These are phyloP conservation scores for Ruditapes philippinarum DNA, from an alignment of 1,140 invertebrate species.

Conservation along the genomic window DNA sequence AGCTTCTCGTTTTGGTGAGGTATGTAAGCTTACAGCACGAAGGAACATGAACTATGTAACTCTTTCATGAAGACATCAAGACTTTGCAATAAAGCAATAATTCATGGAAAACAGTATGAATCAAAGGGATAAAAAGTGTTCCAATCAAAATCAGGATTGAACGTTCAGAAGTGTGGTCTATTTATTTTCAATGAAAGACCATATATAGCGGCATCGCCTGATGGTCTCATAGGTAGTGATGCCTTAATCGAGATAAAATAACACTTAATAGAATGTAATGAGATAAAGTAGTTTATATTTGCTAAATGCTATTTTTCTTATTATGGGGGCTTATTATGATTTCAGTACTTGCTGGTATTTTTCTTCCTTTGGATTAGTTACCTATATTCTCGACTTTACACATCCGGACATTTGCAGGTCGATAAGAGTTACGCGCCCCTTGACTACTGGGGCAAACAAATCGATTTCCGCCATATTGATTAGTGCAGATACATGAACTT, in stretches of 20 bases:
- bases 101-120: too few relatives aligned
- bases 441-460: too few relatives aligned
- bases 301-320: too few relatives aligned
- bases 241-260: constrained; percentile 14
- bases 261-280: constrained; percentile 24
- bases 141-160: neutral
- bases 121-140: too few relatives aligned
- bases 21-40: neutral
- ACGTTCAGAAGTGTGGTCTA: neutral
- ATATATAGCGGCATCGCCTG: neutral
- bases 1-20: neutral
- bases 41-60: neutral
- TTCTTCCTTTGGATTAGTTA: too few relatives aligned
- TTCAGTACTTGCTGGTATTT: neutral
- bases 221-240: neutral
- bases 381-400: neutral
- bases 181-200: neutral
- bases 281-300: neutral
- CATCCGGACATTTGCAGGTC: constrained; percentile 58
- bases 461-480: too few relatives aligned
- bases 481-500: too few relatives aligned
- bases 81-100: too few relatives aligned
- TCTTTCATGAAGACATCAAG: neutral
- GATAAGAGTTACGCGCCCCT: too few relatives aligned
- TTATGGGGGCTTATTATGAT: neutral